phyloP scores from a whole-genome alignment of 2,888 invertebrate genomes.

The Athripsodes cinereus region DNA sequence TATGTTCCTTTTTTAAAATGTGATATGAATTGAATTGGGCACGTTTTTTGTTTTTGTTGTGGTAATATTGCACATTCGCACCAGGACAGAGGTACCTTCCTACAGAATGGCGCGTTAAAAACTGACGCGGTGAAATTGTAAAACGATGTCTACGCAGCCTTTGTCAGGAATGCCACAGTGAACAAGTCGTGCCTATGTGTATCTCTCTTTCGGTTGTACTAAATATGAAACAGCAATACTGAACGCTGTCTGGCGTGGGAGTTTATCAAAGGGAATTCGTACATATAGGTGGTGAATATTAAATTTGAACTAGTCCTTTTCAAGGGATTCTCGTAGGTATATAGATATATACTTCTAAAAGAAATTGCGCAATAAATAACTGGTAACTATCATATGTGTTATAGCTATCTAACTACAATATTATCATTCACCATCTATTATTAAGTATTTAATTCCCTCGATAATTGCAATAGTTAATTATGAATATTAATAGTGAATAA shows the following conservation, averaged over 20 bases:
- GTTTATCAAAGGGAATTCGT: not conserved
- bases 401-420: too few species aligned
- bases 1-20: not conserved
- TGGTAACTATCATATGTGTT: too few species aligned
- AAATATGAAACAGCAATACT: not conserved
- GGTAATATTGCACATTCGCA: slow-evolving; percentile 3
- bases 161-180: not conserved
- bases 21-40: slow-evolving; percentile 3
- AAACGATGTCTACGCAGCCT: slow-evolving; percentile 6
- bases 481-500: too few species aligned
- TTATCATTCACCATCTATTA: too few species aligned
- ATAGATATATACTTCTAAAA: too few species aligned
- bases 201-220: not conserved
- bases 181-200: not conserved
- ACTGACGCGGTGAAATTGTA: slow-evolving; percentile 15
- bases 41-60: slow-evolving; percentile 15
- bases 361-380: too few species aligned
- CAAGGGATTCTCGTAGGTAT: not conserved
- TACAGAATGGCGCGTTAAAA: slow-evolving; percentile 13
- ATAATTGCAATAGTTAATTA: too few species aligned
- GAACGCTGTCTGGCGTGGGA: not conserved
- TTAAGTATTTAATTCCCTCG: too few species aligned
- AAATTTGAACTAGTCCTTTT: slow-evolving; percentile 1
- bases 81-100: not conserved
- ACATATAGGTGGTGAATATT: not conserved